Evolutionary conservation across 2,113 vertebrate genomes (phyloP).

Genomic region (Toxostoma redivivum): DNA sequence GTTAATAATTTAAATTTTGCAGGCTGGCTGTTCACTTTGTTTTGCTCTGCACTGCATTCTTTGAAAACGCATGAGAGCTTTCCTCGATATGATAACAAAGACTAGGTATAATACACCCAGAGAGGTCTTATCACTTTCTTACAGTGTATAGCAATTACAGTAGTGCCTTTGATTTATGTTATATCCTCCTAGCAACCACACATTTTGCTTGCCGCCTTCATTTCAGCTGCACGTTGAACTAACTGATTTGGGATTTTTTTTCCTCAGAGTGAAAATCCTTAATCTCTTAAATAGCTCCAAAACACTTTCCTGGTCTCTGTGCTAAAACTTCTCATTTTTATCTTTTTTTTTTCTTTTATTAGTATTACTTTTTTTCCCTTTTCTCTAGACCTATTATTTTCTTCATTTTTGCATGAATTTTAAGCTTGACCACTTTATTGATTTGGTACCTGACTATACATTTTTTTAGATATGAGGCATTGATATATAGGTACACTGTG

Average conservation of each 20-base stretch:
- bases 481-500: neutral
- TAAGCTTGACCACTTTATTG: neutral
- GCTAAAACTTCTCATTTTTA: neutral
- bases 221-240: conserved; percentile 10
- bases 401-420: neutral
- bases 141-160: conserved; percentile 45
- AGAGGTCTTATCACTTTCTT: conserved; percentile 50
- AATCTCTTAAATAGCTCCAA: conserved; percentile 39
- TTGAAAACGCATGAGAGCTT: neutral
- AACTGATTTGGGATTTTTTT: conserved; percentile 7
- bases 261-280: neutral
- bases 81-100: neutral
- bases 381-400: neutral
- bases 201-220: neutral
- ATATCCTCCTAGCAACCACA: conserved; percentile 37
- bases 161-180: conserved; percentile 34
- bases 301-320: neutral
- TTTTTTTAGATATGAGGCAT: neutral
- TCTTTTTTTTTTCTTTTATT: neutral
- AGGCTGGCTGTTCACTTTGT: neutral
- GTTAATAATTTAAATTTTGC: conserved; percentile 14
- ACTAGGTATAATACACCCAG: conserved; percentile 19
- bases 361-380: neutral
- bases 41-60: neutral
- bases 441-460: neutral